Percentiles rank a stretch among this genome's conserved stretches.
Evolutionary conservation across 1,140 invertebrate species (phyloP).

Genomic region (Neodiprion virginianus): DNA sequence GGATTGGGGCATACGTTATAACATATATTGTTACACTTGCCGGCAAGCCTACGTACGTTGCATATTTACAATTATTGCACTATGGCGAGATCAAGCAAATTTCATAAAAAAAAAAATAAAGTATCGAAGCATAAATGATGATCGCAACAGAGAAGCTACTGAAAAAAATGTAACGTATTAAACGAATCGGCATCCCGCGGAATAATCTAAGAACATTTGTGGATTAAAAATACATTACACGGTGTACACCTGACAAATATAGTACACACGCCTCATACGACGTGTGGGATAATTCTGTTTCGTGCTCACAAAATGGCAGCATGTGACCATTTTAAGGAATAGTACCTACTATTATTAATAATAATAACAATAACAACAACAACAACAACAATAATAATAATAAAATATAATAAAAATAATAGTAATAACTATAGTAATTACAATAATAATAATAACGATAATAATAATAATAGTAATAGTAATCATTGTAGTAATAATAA

Average conservation of each 20-base stretch:
- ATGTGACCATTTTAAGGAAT: neutral
- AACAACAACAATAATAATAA: neutral
- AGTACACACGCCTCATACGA: neutral
- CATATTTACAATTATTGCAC: too few species aligned
- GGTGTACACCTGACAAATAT: too few species aligned
- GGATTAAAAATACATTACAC: too few species aligned
- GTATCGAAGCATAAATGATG: neutral
- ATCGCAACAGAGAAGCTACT: neutral
- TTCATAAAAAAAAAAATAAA: neutral
- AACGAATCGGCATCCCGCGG: too few species aligned
- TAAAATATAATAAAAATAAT: neutral
- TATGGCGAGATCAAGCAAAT: too few species aligned
- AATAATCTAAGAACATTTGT: too few species aligned
- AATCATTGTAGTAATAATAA: too few species aligned
- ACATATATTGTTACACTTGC: too few species aligned
- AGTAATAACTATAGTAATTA: neutral
- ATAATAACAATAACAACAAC: neutral
- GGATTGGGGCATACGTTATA: too few species aligned
- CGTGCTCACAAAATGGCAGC: neutral
- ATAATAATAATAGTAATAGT: neutral
- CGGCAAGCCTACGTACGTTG: too few species aligned
- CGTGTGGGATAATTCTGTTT: neutral
- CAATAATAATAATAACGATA: too few species aligned
- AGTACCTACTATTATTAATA: neutral
- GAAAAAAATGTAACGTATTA: neutral